Evolutionary conservation across 2,888 invertebrate species (phyloP), one percentile per base, ranked within the genome.

Genomic region (Andrena flavipes): DNA sequence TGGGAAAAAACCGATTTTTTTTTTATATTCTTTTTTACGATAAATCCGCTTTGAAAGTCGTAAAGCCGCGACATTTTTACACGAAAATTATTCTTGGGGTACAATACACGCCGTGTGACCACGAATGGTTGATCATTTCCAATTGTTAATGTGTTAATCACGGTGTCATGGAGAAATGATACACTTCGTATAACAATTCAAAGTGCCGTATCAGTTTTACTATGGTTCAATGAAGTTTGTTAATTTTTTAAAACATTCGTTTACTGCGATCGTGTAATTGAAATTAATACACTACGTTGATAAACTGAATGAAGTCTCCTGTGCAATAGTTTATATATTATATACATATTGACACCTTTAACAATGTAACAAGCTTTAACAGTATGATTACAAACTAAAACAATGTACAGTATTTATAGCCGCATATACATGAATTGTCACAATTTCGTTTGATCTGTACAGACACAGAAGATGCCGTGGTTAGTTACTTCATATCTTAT

Each of bases 291-390:
- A 56, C 56, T 26, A 8, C 51, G 59, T 23, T 33, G 76, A 59
- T 51, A 64, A 63, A 73, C 26, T 60, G 51, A 65, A 82, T n/a
- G 26, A 59, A 63, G 33, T 71, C 8, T 74, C 30, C 71, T 74
- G 71, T 71, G 60, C 49, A 78, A 63, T 64, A 72, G 33, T 71
- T 74, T 54, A 29, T 82, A 69, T 79, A 82, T 82, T 85, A 85
- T 86, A 59, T 86, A 86, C 85, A 85, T 76, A 85, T 84, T 71
- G 70, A 85, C 80, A 87, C 49, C 76, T 77, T 84, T 71, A 86
- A 76, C 76, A 76, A 73, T 80, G 70, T 74, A 86, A 83, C 73
- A 75, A 75, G 73, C 71, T 71, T 69, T 84, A 85, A 85, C 74
- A 80, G 29, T 67, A 70, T 78, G 54, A n/a, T 80, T 80, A 77